phyloP scores from a whole-genome alignment of 1,140 invertebrate genomes.

The Scylla paramamosain region DNA sequence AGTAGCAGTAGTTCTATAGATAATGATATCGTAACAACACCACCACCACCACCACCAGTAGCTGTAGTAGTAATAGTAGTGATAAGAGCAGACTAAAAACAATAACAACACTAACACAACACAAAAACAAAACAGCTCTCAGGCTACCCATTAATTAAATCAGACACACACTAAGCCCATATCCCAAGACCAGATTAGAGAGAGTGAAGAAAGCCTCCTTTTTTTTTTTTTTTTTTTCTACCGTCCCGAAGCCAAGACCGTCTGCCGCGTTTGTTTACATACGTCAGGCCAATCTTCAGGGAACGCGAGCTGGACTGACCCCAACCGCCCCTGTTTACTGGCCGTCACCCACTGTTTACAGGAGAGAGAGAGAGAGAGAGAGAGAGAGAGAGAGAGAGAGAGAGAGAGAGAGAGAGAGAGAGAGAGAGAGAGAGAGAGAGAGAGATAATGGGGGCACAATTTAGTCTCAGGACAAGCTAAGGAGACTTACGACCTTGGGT shows the following conservation, averaged over 20 bases:
- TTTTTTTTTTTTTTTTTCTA: slow-evolving; percentile 1
- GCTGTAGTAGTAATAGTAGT: no score
- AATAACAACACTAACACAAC: background rate
- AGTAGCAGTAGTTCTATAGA: no score
- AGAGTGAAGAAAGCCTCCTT: background rate
- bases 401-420: background rate
- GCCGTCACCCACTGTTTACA: no score
- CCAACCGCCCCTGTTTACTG: no score
- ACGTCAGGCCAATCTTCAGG: background rate
- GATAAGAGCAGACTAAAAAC: background rate
- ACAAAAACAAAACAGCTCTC: background rate
- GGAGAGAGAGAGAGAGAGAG: no score
- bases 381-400: background rate
- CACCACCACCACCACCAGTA: no score
- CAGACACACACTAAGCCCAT: no score
- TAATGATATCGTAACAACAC: no score
- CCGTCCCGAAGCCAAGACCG: background rate
- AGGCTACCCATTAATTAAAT: no score
- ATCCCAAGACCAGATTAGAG: background rate
- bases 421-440: background rate
- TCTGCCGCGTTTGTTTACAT: background rate
- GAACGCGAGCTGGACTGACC: no score
- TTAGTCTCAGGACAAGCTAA: no score
- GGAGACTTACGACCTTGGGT: no score
- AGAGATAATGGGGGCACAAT: background rate